Conservation (phyloP, 2,888 invertebrate species). For the Druceiella hillmani region DNA sequence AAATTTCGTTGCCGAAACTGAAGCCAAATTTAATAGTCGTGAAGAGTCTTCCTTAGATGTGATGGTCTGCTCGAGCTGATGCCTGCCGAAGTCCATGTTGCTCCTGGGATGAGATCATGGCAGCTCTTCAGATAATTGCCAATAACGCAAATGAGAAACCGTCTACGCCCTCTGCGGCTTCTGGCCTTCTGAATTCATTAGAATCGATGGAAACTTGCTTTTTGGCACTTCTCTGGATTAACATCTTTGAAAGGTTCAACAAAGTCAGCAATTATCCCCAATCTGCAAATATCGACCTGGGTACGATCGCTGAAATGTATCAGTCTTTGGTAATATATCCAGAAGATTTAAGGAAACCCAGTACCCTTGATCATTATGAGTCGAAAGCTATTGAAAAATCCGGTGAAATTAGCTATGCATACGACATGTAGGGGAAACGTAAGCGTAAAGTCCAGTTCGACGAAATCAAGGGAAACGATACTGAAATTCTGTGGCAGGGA, state of each 20-base stretch:
- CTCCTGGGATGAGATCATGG: constrained; percentile 14
- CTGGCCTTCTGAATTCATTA: constrained; percentile 17
- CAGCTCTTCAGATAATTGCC: constrained; percentile 11
- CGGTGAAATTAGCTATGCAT: constrained; percentile 9
- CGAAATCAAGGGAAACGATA: constrained; percentile 15
- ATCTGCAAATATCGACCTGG: constrained; percentile 15
- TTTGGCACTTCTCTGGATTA: constrained; percentile 17
- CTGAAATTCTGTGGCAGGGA: constrained; percentile 6
- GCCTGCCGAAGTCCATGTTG: constrained; percentile 13
- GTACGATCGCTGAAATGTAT: constrained; percentile 16
- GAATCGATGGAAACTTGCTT: constrained; percentile 16
- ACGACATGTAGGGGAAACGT: constrained; percentile 9
- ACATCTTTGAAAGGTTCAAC: constrained; percentile 18
- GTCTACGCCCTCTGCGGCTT: constrained; percentile 17
- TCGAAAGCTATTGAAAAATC: constrained; percentile 10
- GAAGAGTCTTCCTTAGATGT: constrained; percentile 15
- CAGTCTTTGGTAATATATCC: constrained; percentile 9
- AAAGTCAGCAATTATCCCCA: constrained; percentile 18
- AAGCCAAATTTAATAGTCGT: constrained; percentile 11
- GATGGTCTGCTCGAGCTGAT: constrained; percentile 19
- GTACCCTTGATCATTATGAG: constrained; percentile 11
- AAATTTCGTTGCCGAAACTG: constrained; percentile 8
- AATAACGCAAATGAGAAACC: constrained; percentile 17
- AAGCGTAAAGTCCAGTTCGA: constrained; percentile 12
- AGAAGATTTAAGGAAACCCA: constrained; percentile 7